Percentiles rank a stretch among this genome's conserved stretches.
Evolutionary conservation across 2,113 vertebrate species (phyloP).

Genomic region (Nibea coibor): DNA sequence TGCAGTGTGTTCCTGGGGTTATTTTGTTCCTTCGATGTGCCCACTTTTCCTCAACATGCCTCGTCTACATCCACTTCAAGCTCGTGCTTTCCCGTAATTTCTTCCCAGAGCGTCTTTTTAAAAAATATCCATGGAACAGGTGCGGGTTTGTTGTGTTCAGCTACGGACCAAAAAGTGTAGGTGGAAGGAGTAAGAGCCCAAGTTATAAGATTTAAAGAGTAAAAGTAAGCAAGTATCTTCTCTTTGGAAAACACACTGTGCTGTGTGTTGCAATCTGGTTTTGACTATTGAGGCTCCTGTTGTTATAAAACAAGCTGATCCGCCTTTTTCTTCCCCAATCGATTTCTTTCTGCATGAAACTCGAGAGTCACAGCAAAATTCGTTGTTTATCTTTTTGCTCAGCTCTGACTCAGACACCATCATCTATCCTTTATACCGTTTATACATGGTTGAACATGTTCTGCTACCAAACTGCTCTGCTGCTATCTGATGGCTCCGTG

Average conservation of each 20-base stretch:
- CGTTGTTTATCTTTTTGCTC: background rate
- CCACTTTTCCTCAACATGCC: constrained; percentile 22
- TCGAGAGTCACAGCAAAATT: background rate
- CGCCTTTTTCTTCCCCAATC: too few relatives aligned
- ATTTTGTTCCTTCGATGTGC: background rate
- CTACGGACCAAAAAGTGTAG: background rate
- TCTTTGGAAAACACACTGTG: background rate
- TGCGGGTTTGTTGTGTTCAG: background rate
- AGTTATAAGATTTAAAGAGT: background rate
- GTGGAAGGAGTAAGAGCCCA: background rate
- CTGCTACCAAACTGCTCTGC: background rate
- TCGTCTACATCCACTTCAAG: background rate
- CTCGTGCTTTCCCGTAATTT: constrained; percentile 15
- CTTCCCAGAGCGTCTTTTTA: background rate
- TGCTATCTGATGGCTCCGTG: background rate
- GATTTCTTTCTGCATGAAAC: background rate
- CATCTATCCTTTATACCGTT: background rate
- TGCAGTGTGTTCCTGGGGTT: background rate
- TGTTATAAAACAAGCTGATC: background rate
- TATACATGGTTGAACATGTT: background rate
- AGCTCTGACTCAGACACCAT: background rate
- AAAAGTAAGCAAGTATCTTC: background rate
- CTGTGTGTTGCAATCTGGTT: background rate
- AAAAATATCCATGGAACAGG: constrained; percentile 10
- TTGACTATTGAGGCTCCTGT: background rate